Evolutionary conservation across 2,113 vertebrate genomes (phyloP), one percentile per base, ranked within the genome.

Genomic region (Genyomyrus donnyi): DNA sequence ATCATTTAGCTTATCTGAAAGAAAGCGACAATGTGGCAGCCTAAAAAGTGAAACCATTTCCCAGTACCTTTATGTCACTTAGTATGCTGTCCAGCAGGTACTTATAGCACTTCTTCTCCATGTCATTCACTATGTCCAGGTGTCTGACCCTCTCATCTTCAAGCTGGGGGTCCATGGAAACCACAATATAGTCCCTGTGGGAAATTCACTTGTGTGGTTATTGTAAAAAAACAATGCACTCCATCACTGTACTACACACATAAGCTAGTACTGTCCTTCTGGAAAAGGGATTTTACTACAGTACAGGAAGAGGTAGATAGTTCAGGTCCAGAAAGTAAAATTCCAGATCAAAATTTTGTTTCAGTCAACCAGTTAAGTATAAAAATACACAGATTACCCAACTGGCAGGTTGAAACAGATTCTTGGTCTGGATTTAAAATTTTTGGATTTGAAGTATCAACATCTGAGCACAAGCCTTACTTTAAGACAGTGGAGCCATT

Each of bases 61-160:
- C 27, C 70, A 66, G 45, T 95, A 99, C 98, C 97, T 97, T 97
- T 74, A 98, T 92, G 39, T 95, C 90, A 0, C 0, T 11, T 24
- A 96, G 94, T 2, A 97, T 93, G 62, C 74, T 92, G 24, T 94
- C 91, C 74, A 96, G 95, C 39, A 99, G 93, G 15, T 92, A 89
- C 0, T 92, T 92, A 21, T 95, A 96, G 77, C 95, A 95, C 0
- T 39, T 92, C 42, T 93, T 94, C 93, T 94, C 95, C 89, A 98
- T 93, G 27, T 96, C 94, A 0, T 77, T 0, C 0, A 98, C 92
- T 1, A 89, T 90, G 9, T 92, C 89, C 92, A 97, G 91, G 62
- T 92, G 93, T 10, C 19, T 42, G 2, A 5, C 6, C 85, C 88
- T 92, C 39, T 88, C 85, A 15, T 91, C 88, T 48, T 91, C 92